Percentiles rank a stretch among this genome's conserved stretches.
Evolutionary conservation across 2,888 invertebrate genomes (phyloP).

Genomic region (Chymomyza procnemis): DNA sequence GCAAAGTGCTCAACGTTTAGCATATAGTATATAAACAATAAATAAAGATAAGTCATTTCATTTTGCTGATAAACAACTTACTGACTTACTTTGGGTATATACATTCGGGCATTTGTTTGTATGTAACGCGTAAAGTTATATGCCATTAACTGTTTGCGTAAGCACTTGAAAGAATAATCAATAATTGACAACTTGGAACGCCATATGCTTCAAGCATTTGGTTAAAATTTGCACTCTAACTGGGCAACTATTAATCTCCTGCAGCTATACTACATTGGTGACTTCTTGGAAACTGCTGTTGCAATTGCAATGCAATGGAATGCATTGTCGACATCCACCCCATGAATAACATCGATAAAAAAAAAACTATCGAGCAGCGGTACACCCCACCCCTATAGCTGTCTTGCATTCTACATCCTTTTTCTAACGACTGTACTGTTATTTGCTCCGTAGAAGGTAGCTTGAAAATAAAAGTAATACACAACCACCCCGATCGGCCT

Average conservation of each 20-base stretch:
- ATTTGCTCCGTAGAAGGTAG: slow-evolving; percentile 53
- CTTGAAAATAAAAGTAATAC: neutral
- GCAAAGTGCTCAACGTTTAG: neutral
- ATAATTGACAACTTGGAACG: slow-evolving; percentile 61
- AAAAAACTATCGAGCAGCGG: slow-evolving; percentile 5
- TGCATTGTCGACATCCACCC: slow-evolving; percentile 47
- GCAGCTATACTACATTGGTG: slow-evolving; percentile 3
- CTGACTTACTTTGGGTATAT: slow-evolving; percentile 59
- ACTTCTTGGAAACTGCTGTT: neutral
- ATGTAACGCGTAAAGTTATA: neutral
- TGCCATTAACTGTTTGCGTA: slow-evolving; percentile 52
- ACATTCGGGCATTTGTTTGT: neutral
- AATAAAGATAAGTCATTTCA: slow-evolving; percentile 55
- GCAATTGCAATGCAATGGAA: slow-evolving; percentile 62
- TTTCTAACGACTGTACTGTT: neutral
- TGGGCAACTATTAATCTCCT: slow-evolving; percentile 1
- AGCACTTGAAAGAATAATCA: slow-evolving; percentile 65
- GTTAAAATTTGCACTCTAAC: neutral
- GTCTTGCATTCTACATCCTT: slow-evolving; percentile 6
- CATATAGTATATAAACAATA: slow-evolving; percentile 25
- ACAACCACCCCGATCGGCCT: neutral
- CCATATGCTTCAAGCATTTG: slow-evolving; percentile 44
- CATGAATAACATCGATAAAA: slow-evolving; percentile 61
- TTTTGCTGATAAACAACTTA: slow-evolving; percentile 58
- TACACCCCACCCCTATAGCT: slow-evolving; percentile 48